Evolutionary conservation across 2,888 invertebrate genomes (phyloP), one percentile per base, ranked within the genome.

Genomic region (Cetonia aurata): DNA sequence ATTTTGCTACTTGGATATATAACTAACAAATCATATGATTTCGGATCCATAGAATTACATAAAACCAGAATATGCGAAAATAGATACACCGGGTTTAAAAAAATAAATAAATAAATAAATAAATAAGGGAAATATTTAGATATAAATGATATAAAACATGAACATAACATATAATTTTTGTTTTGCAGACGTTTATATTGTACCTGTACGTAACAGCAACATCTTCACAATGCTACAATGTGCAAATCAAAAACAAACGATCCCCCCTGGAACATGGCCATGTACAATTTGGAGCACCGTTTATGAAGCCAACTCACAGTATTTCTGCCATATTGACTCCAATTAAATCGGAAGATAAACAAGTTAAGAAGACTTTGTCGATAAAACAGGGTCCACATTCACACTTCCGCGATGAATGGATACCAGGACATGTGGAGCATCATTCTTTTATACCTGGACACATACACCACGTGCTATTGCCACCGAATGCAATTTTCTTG

Each of bases 361-460:
- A 52, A 37, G 25, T 52, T 6, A 66, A 66, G 15, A 66, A 62
- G 12, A 9, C 31, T 13, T 8, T 62, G 12, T 10, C 60, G 33
- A 31, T 31, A 48, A 62, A 62, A 48, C 25, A 53, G 10, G 3
- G n/a, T 48, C 66, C 55, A 15, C 69, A 67, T 41, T 13, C 69
- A 12, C 55, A 72, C 13, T 41, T 66, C 44, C 50, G 57, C 10
- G 48, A 72, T 52, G 69, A 72, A 57, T 72, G 72, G 72, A 33
- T 72, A 25, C 78, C 78, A 1, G 79, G 79, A 41, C 78, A 77
- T 37, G 78, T 79, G 2, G 69, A 71, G 15, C 75, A 77, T 46
- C 78, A 79, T 59, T 67, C 76, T 1, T 79, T 72, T 59, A 77
- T 79, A 46, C 79, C 79, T 6, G 78, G 76, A 10, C 79, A 78